These are phyloP conservation scores for Drosophila sp. DNA, from an alignment of 1,140 invertebrate genomes.

Conservation along the genomic window DNA sequence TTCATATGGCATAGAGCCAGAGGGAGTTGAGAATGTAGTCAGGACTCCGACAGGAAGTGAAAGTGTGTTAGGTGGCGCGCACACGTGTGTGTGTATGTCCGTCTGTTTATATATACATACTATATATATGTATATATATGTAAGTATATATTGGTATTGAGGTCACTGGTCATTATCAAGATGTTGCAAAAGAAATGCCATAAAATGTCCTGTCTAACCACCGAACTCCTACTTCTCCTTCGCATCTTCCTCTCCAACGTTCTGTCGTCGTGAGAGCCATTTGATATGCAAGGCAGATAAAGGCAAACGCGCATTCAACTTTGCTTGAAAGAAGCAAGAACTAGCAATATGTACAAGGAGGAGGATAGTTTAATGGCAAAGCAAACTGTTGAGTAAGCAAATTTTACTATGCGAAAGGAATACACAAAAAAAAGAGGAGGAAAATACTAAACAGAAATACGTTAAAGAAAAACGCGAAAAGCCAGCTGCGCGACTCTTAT, in stretches of 20 bases:
- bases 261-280: slow-evolving; percentile 31
- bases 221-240: slow-evolving; percentile 13
- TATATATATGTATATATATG: background rate
- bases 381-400: slow-evolving; percentile 57
- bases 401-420: slow-evolving; percentile 15
- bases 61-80: slow-evolving; percentile 55
- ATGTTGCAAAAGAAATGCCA: slow-evolving; percentile 74
- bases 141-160: slow-evolving; percentile 44
- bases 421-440: background rate
- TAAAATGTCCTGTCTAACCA: slow-evolving; percentile 50
- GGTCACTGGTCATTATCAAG: slow-evolving; percentile 81
- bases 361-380: slow-evolving; percentile 49
- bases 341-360: slow-evolving; percentile 10
- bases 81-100: background rate
- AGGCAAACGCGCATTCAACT: slow-evolving; percentile 73
- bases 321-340: slow-evolving; percentile 34
- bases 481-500: background rate
- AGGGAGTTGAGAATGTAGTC: slow-evolving; percentile 19
- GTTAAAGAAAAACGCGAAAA: slow-evolving; percentile 1
- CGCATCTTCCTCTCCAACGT: slow-evolving; percentile 29
- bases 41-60: slow-evolving; percentile 56
- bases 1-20: slow-evolving; percentile 17
- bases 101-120: slow-evolving; percentile 10
- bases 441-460: background rate
- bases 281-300: slow-evolving; percentile 80